phyloP scores from a whole-genome alignment of 2,113 vertebrate species.

The Tupaia chinensis region DNA sequence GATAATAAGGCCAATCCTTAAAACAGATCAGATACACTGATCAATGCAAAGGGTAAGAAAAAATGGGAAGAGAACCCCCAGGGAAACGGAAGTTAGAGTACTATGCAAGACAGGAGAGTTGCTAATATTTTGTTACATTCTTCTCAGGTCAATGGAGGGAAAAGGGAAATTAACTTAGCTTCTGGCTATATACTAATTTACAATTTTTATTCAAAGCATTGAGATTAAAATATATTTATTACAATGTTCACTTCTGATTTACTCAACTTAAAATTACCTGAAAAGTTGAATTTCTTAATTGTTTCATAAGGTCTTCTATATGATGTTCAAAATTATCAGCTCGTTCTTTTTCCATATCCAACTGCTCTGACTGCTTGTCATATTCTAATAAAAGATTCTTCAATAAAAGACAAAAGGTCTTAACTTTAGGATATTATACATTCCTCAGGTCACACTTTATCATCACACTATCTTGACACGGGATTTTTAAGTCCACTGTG shows the following conservation, averaged over 20 bases:
- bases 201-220: slow-evolving; percentile 27
- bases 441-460: neutral
- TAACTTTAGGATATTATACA: slow-evolving; percentile 34
- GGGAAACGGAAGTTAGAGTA: neutral
- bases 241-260: neutral
- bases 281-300: slow-evolving; percentile 88
- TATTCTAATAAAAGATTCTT: slow-evolving; percentile 97
- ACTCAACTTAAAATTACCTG: slow-evolving; percentile 89
- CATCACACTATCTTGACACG: neutral
- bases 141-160: neutral
- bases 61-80: neutral
- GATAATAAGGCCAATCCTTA: neutral
- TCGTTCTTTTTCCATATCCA: slow-evolving; percentile 94
- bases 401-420: slow-evolving; percentile 76
- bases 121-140: slow-evolving; percentile 18
- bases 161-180: neutral
- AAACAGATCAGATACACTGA: neutral
- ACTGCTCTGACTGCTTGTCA: slow-evolving; percentile 94
- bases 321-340: slow-evolving; percentile 91
- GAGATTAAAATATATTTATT: neutral
- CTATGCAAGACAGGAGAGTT: neutral
- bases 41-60: neutral
- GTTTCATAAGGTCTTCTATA: slow-evolving; percentile 92
- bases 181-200: slow-evolving; percentile 2
- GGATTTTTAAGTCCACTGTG: neutral